Conservation (phyloP, 2,113 vertebrate genomes). For the Passer montanus region DNA sequence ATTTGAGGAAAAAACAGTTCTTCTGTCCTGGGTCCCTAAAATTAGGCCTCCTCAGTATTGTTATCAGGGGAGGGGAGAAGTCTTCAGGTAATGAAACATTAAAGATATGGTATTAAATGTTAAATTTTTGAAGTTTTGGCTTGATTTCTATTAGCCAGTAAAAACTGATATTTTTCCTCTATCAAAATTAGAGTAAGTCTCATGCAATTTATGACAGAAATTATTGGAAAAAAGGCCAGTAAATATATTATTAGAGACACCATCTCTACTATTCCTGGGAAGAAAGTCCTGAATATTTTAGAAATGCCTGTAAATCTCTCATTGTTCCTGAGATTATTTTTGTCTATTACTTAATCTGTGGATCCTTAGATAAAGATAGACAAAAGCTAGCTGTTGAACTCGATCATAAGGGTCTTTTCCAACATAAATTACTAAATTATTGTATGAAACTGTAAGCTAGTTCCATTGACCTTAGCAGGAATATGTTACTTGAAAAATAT, state of each 20-base stretch:
- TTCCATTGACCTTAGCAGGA: not conserved
- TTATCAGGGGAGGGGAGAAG: not conserved
- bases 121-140: not conserved
- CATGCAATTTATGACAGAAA: not conserved
- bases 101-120: not conserved
- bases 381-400: not conserved
- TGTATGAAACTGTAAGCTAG: not conserved
- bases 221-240: not conserved
- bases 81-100: not conserved
- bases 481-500: not conserved
- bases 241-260: not conserved
- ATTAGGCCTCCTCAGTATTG: not conserved
- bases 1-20: not conserved
- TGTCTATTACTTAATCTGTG: not conserved
- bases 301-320: not conserved
- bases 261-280: not conserved
- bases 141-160: not conserved
- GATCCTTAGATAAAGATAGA: not conserved
- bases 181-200: accelerated
- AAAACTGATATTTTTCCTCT: not conserved
- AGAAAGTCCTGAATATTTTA: not conserved
- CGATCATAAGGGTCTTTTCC: not conserved
- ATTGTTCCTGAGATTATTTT: not conserved
- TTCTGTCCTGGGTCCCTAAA: not conserved
- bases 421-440: not conserved